phyloP scores from a whole-genome alignment of 2,797 vertebrate species.

The Danio tinwini region DNA sequence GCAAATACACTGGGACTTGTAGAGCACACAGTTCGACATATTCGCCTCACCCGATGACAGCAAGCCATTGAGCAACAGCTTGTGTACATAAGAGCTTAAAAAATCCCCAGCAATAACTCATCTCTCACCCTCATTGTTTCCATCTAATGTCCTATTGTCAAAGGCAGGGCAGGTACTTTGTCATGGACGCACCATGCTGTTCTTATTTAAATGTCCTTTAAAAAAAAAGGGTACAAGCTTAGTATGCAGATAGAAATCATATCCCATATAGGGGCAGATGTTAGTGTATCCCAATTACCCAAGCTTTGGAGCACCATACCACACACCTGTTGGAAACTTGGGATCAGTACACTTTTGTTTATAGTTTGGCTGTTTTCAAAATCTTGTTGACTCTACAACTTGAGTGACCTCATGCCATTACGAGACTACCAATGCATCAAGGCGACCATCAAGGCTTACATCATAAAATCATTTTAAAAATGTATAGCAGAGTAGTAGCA shows the following conservation, averaged over 20 bases:
- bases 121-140: conserved; percentile 36
- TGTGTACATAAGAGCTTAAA: conserved; percentile 19
- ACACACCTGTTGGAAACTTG: not conserved
- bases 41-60: conserved; percentile 5
- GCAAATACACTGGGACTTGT: conserved; percentile 24
- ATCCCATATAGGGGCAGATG: not conserved
- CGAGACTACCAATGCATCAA: not conserved
- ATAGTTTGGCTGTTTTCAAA: not conserved
- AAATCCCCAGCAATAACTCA: conserved; percentile 26
- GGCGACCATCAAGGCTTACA: not conserved
- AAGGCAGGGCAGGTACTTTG: conserved; percentile 15
- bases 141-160: conserved; percentile 6
- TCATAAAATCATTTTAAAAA: conserved; percentile 2
- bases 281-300: conserved; percentile 9
- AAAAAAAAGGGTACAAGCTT: not conserved
- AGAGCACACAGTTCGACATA: conserved; percentile 11
- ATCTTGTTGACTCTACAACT: not conserved
- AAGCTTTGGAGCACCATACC: not conserved
- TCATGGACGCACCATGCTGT: not conserved
- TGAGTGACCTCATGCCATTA: not conserved
- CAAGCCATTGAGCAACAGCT: conserved; percentile 25
- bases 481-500: not conserved
- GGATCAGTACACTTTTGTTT: not conserved
- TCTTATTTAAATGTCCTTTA: conserved; percentile 16
- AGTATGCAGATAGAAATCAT: not conserved